Evolutionary conservation across 2,888 invertebrate species (phyloP).

Genomic region (Palloptera scutellata): DNA sequence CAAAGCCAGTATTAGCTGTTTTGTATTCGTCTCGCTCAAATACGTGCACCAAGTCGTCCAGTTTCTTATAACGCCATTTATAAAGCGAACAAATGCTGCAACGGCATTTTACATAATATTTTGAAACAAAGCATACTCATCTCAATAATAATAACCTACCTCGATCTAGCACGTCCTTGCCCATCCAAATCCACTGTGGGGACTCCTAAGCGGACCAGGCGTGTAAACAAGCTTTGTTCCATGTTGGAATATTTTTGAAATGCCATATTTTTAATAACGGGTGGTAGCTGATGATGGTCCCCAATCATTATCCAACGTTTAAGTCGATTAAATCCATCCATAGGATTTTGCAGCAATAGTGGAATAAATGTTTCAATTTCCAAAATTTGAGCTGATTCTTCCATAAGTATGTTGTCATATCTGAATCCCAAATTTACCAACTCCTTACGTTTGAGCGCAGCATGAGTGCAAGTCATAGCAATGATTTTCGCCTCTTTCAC

Average conservation of each 20-base stretch:
- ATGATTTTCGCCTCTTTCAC: conserved; percentile 99
- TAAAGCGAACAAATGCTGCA: conserved; percentile 88
- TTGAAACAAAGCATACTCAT: background rate
- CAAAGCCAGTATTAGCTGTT: conserved; percentile 90
- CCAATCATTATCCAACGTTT: conserved; percentile 99
- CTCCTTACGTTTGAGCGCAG: conserved; percentile 95
- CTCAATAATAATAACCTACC: conserved; percentile 26
- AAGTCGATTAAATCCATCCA: conserved; percentile 92
- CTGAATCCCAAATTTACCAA: conserved; percentile 94
- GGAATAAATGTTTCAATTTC: conserved; percentile 99
- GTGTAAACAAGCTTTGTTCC: conserved; percentile 98
- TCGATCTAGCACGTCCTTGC: conserved; percentile 91
- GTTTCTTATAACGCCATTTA: conserved; percentile 94
- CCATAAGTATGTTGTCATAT: conserved; percentile 99
- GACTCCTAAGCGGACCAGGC: conserved; percentile 94
- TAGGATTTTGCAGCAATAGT: conserved; percentile 95
- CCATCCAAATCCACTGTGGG: conserved; percentile 97
- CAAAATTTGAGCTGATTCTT: conserved; percentile 97
- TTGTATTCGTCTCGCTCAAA: conserved; percentile 83
- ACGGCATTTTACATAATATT: conserved; percentile 27
- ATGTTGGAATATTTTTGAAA: conserved; percentile 99
- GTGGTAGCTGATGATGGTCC: conserved; percentile 98
- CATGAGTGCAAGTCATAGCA: conserved; percentile 99
- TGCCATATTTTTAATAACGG: conserved; percentile 99
- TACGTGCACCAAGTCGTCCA: conserved; percentile 95